These are phyloP conservation scores for Saguinus imperator DNA, from an alignment of 2,113 vertebrate species.

Conservation along the genomic window DNA sequence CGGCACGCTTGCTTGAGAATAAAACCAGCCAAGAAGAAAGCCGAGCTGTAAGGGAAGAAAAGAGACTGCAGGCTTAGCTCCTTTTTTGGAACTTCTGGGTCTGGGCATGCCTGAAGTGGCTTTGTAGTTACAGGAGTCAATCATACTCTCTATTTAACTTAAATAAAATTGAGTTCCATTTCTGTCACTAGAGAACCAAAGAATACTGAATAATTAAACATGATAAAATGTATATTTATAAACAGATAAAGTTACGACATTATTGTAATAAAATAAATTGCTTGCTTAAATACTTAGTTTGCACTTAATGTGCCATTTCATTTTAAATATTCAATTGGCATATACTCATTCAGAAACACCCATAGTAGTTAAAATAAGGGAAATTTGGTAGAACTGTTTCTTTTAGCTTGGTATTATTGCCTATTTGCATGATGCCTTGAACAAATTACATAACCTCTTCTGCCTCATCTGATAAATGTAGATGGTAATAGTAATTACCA, in stretches of 20 bases:
- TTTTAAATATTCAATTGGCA: conserved; percentile 23
- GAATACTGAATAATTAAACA: neutral
- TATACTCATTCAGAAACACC: neutral
- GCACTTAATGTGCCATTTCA: neutral
- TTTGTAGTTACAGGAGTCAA: neutral
- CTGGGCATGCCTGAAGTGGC: neutral
- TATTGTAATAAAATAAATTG: neutral
- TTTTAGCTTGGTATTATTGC: neutral
- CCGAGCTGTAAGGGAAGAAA: neutral
- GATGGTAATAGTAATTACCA: neutral
- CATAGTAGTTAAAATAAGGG: neutral
- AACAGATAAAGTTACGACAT: neutral
- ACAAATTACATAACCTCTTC: neutral
- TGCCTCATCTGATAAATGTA: neutral
- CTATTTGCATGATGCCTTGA: neutral
- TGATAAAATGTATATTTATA: neutral
- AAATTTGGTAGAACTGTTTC: neutral
- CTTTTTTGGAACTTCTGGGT: neutral
- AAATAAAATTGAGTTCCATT: neutral
- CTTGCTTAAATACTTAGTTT: neutral
- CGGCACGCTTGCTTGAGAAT: neutral
- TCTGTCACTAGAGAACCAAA: neutral
- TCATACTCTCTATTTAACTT: neutral
- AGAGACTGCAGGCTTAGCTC: neutral
- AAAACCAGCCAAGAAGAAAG: conserved; percentile 8